Conservation (phyloP, 1,140 invertebrate genomes). For the Sarcophaga peregrina region DNA sequence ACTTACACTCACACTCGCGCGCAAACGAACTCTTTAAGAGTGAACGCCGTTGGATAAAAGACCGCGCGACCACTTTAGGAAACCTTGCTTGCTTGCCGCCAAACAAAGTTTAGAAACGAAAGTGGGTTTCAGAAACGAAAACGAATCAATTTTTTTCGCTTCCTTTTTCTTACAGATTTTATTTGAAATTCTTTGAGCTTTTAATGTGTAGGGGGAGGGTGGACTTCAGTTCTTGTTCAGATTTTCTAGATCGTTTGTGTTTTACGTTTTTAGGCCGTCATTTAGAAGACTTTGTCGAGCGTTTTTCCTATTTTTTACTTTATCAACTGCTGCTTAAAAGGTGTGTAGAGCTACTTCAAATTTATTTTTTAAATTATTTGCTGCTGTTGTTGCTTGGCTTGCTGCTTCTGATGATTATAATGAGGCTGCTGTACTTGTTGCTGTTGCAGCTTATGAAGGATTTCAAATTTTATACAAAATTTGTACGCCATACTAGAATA, state of each 20-base stretch:
- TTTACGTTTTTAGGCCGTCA: conserved; percentile 24
- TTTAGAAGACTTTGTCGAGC: conserved; percentile 32
- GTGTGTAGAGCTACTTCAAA: background rate
- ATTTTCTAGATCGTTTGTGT: background rate
- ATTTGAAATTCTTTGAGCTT: no score
- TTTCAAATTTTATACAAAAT: background rate
- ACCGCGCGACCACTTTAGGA: no score
- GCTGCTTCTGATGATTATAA: background rate
- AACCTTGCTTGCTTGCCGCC: no score
- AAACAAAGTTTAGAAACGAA: no score
- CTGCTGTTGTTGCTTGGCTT: background rate
- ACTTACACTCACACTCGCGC: no score
- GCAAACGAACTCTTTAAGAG: no score
- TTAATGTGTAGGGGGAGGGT: background rate
- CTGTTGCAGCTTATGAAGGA: background rate
- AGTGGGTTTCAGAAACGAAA: no score
- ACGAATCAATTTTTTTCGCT: no score
- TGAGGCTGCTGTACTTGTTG: background rate
- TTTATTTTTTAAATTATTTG: background rate
- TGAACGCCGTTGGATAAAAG: no score
- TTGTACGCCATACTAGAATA: background rate
- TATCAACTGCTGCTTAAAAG: background rate
- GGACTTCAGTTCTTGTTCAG: conserved; percentile 1
- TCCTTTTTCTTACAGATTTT: no score
- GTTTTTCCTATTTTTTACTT: background rate